Evolutionary conservation across 2,797 vertebrate genomes (phyloP).

Genomic region (Danio kyathit): DNA sequence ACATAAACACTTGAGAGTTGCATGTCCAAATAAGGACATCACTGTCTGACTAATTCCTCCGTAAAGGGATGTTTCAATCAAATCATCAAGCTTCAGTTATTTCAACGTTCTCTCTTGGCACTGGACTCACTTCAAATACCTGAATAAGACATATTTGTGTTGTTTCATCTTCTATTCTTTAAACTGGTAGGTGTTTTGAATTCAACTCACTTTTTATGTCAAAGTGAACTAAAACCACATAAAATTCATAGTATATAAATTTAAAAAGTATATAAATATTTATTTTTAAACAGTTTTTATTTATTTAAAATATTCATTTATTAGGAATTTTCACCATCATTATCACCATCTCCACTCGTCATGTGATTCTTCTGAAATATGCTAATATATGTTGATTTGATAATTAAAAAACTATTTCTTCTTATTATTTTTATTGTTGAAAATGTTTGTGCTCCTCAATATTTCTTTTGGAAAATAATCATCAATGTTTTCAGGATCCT

Average conservation of each 20-base stretch:
- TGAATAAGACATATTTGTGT: not conserved
- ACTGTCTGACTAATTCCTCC: slow-evolving; percentile 26
- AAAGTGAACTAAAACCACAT: not conserved
- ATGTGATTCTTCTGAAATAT: too few relatives aligned
- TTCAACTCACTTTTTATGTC: not conserved
- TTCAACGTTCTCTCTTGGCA: slow-evolving; percentile 22
- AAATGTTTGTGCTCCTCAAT: not conserved
- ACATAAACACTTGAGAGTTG: slow-evolving; percentile 48
- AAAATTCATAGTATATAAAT: not conserved
- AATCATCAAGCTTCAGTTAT: slow-evolving; percentile 23
- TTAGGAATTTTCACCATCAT: not conserved
- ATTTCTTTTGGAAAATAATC: not conserved
- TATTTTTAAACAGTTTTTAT: not conserved
- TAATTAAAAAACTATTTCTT: not conserved
- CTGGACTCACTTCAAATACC: not conserved
- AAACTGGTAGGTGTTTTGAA: not conserved
- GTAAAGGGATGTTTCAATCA: slow-evolving; percentile 43
- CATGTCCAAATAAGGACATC: slow-evolving; percentile 39
- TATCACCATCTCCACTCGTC: too few relatives aligned
- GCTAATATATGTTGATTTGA: too few relatives aligned
- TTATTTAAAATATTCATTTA: not conserved
- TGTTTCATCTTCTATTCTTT: not conserved
- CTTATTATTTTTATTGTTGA: not conserved
- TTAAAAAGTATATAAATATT: too few relatives aligned
- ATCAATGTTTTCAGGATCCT: not conserved